phyloP scores from a whole-genome alignment of 2,113 vertebrate genomes.

The Prolemur simus region DNA sequence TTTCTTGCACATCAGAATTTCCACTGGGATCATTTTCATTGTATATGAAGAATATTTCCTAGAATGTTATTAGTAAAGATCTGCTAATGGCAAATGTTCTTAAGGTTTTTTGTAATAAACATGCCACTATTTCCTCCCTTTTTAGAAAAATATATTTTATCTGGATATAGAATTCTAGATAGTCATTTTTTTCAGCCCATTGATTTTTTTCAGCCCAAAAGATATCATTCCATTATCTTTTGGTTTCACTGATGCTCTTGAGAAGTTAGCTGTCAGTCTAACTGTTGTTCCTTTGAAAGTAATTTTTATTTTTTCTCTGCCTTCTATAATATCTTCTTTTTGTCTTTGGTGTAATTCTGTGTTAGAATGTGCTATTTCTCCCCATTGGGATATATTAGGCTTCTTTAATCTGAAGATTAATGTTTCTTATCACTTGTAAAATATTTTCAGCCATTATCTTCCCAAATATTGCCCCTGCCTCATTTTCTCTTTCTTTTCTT shows the following conservation, averaged over 20 bases:
- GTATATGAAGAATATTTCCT: background rate
- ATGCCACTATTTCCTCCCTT: background rate
- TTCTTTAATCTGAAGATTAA: background rate
- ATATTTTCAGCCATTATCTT: background rate
- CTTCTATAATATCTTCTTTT: background rate
- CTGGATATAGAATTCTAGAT: background rate
- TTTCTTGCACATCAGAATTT: background rate
- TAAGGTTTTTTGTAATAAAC: slow-evolving; percentile 5
- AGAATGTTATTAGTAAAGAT: background rate
- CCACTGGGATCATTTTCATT: background rate
- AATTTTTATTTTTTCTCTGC: background rate
- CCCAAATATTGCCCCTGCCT: background rate
- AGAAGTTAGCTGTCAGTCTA: background rate
- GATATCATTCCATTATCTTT: background rate
- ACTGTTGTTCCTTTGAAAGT: background rate
- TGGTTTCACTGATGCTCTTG: background rate
- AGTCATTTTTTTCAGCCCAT: background rate
- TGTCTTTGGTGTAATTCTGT: background rate
- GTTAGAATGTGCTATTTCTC: background rate
- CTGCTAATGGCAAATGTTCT: background rate
- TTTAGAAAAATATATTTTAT: background rate
- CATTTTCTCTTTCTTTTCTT: background rate
- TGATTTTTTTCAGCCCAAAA: no score
- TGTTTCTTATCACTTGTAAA: background rate
- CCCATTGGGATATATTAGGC: background rate